phyloP scores from a whole-genome alignment of 1,140 invertebrate genomes.

The Euura lappo region DNA sequence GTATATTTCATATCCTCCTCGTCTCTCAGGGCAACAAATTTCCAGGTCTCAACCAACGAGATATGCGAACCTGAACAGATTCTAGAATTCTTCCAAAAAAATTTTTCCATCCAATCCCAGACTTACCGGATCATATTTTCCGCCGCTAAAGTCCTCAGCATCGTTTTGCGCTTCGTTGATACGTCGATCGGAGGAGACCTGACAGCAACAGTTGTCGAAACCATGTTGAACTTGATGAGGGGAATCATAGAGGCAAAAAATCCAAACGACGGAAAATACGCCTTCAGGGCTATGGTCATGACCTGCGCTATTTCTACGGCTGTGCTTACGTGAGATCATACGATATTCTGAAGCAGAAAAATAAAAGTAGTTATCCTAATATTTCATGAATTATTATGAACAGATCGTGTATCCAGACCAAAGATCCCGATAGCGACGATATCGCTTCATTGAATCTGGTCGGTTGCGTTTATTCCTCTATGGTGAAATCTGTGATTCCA shows the following conservation, averaged over 20 bases:
- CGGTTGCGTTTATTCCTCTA: conserved; percentile 11
- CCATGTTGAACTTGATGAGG: neutral
- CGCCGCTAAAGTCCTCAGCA: neutral
- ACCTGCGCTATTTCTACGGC: neutral
- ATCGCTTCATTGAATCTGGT: conserved; percentile 16
- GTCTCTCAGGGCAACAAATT: neutral
- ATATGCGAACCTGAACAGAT: neutral
- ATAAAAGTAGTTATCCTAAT: neutral
- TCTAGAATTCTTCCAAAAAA: neutral
- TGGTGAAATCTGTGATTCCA: conserved; percentile 29
- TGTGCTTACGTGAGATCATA: neutral
- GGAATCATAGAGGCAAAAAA: neutral
- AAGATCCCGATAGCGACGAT: neutral
- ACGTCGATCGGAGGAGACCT: too few relatives aligned
- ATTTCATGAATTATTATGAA: neutral
- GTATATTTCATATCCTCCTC: neutral
- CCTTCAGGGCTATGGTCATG: neutral
- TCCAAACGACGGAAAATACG: neutral
- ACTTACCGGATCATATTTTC: conserved; percentile 2
- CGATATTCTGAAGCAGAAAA: neutral
- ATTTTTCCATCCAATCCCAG: neutral
- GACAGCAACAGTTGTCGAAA: neutral
- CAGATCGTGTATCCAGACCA: neutral
- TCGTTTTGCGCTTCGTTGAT: neutral
- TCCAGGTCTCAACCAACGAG: neutral